Percentiles rank a stretch among this genome's conserved stretches.
Evolutionary conservation across 2,113 vertebrate genomes (phyloP).

Genomic region (Leptodactylus fuscus): DNA sequence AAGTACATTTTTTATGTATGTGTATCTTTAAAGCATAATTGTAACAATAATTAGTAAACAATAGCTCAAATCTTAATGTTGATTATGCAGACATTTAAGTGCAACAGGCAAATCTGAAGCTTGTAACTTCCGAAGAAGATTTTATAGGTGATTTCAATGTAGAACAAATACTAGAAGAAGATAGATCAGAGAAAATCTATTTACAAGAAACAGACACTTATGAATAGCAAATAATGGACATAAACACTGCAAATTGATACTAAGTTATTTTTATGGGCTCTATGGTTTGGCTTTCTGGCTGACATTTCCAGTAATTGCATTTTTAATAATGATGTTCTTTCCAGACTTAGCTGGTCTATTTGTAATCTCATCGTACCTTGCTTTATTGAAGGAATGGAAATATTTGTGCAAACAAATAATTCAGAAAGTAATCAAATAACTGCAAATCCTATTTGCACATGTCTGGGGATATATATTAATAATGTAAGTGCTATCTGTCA

Average conservation of each 20-base stretch:
- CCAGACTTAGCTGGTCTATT: conserved; percentile 33
- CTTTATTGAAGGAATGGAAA: conserved; percentile 16
- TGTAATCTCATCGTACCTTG: conserved; percentile 37
- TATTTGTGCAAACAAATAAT: conserved; percentile 15
- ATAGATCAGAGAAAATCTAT: conserved; percentile 14
- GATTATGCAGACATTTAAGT: too few species aligned
- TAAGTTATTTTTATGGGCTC: conserved; percentile 36
- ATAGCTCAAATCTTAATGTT: too few species aligned
- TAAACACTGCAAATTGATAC: conserved; percentile 41
- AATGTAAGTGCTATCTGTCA: conserved; percentile 6
- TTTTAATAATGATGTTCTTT: conserved; percentile 48
- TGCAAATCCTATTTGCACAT: conserved; percentile 20
- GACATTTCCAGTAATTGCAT: conserved; percentile 49
- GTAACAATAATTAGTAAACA: too few species aligned
- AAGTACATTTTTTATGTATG: too few species aligned
- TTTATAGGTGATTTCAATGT: too few species aligned
- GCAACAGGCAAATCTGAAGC: too few species aligned
- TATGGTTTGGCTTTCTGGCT: conserved; percentile 48
- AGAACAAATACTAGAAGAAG: neutral
- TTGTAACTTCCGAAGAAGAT: too few species aligned
- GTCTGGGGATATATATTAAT: conserved; percentile 17
- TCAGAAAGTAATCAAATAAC: conserved; percentile 24
- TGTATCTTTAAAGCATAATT: too few species aligned
- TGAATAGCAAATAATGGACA: conserved; percentile 27
- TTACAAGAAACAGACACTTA: conserved; percentile 41